These are phyloP conservation scores for Escarpia spicata DNA, from an alignment of 2,888 invertebrate genomes.

Conservation along the genomic window DNA sequence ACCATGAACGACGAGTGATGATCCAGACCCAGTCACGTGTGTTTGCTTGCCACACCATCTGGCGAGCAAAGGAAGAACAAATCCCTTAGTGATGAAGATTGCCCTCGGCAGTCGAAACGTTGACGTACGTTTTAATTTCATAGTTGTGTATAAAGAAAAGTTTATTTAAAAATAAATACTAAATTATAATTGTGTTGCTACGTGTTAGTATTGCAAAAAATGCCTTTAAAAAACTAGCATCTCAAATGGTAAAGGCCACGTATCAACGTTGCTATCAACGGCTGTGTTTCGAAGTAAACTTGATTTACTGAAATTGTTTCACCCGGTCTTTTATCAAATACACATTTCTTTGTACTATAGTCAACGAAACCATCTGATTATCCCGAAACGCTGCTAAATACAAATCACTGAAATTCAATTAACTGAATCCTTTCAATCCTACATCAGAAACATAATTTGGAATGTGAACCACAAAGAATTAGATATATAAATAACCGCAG, in stretches of 20 bases:
- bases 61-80: too few species aligned
- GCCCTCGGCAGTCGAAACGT: too few species aligned
- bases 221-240: neutral
- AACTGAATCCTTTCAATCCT: neutral
- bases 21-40: too few species aligned
- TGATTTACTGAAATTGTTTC: neutral
- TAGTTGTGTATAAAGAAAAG: too few species aligned
- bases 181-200: neutral
- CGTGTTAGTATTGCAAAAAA: neutral
- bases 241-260: neutral
- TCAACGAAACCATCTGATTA: neutral
- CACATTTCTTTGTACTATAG: neutral
- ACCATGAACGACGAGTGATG: too few species aligned
- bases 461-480: neutral
- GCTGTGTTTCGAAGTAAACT: neutral
- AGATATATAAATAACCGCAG: neutral
- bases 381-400: neutral
- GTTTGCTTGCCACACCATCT: too few species aligned
- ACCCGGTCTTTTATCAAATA: neutral
- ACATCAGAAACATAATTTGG: neutral
- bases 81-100: too few species aligned
- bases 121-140: too few species aligned
- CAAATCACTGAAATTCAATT: neutral
- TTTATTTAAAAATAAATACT: too few species aligned
- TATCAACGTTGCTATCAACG: neutral